Conservation (phyloP, 92 coral and sea anemone genomes). For the Umimayanthus chanpuru region DNA sequence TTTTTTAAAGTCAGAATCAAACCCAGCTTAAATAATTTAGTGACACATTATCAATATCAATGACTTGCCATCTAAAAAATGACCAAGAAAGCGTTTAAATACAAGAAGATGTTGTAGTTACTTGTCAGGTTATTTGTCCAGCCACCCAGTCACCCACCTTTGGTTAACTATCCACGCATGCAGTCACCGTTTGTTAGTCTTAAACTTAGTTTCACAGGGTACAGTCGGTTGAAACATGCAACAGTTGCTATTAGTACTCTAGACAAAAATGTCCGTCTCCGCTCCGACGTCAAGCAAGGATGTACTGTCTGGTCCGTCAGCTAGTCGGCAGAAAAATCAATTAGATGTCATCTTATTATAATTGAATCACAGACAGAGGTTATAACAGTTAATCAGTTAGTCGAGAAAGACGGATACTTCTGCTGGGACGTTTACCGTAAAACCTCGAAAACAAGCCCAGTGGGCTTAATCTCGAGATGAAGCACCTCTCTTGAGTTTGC, state of each 20-base stretch:
- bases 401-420: neutral
- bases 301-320: slow-evolving; percentile 6
- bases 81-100: neutral
- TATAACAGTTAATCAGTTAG: neutral
- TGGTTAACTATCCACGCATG: neutral
- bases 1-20: too few relatives aligned
- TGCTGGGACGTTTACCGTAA: neutral
- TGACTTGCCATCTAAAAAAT: neutral
- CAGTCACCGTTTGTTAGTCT: slow-evolving; percentile 2
- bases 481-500: too few relatives aligned
- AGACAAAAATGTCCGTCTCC: neutral
- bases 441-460: too few relatives aligned
- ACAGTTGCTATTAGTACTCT: neutral
- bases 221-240: slow-evolving; percentile 8
- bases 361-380: neutral
- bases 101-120: neutral
- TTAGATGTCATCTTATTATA: neutral
- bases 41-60: too few relatives aligned
- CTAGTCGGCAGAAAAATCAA: slow-evolving; percentile 13
- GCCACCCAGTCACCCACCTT: slow-evolving; percentile 29
- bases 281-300: neutral
- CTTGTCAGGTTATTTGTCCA: neutral
- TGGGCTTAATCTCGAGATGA: too few relatives aligned
- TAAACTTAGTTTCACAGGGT: neutral
- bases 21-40: too few relatives aligned